Evolutionary conservation across 1,140 invertebrate genomes (phyloP).

Genomic region (Pantala flavescens): DNA sequence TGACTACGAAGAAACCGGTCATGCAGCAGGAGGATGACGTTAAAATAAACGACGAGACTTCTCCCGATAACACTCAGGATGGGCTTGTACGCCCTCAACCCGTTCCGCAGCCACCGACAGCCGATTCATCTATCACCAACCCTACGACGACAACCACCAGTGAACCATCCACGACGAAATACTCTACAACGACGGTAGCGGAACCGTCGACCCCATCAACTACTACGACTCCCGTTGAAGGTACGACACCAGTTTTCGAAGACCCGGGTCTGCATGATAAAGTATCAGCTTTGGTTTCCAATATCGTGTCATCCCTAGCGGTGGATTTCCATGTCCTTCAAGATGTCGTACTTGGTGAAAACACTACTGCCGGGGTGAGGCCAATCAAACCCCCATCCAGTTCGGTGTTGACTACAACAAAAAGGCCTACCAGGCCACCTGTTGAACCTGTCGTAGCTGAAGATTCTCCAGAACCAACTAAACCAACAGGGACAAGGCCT

Average conservation of each 20-base stretch:
- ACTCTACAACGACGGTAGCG: conserved; percentile 22
- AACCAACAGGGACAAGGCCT: not conserved
- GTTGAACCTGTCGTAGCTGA: conserved; percentile 21
- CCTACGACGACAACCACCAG: conserved; percentile 25
- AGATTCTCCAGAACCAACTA: not conserved
- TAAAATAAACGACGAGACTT: not conserved
- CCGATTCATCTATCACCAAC: conserved; percentile 21
- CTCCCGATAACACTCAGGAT: not conserved
- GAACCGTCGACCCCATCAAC: conserved; percentile 40
- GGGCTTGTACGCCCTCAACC: conserved; percentile 35
- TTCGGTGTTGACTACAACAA: not conserved
- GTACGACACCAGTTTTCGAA: conserved; percentile 55
- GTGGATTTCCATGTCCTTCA: conserved; percentile 68
- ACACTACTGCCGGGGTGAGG: not conserved
- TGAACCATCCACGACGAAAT: conserved; percentile 18
- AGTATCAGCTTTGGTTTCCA: conserved; percentile 68
- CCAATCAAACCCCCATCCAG: not conserved
- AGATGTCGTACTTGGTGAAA: conserved; percentile 50
- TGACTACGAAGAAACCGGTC: conserved; percentile 27
- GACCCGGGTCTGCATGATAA: conserved; percentile 64
- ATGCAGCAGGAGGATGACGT: not conserved
- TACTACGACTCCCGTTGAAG: conserved; percentile 49
- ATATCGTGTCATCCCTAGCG: conserved; percentile 68
- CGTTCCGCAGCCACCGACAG: conserved; percentile 31
- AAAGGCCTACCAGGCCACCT: conserved; percentile 30